phyloP scores from a whole-genome alignment of 2,888 invertebrate species.

The Lithosia quadra region DNA sequence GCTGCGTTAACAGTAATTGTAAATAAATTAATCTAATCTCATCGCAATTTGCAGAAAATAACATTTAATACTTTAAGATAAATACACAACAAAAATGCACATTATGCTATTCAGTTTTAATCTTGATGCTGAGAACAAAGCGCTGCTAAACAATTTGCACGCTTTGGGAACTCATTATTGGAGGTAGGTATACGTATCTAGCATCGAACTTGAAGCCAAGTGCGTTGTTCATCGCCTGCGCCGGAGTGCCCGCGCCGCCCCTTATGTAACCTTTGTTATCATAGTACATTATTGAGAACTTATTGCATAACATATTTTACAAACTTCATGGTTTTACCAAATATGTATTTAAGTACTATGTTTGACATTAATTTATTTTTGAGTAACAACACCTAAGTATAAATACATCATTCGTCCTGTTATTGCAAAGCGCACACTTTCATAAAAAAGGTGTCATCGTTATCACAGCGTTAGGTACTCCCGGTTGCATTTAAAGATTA shows the following conservation, averaged over 20 bases:
- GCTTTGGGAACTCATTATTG: slow-evolving; percentile 64
- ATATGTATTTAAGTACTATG: slow-evolving; percentile 18
- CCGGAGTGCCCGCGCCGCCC: slow-evolving; percentile 8
- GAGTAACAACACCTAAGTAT: neutral
- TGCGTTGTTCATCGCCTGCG: slow-evolving; percentile 34
- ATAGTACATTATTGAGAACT: slow-evolving; percentile 34
- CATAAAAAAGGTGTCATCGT: neutral
- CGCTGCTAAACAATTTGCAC: slow-evolving; percentile 60
- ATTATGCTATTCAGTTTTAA: slow-evolving; percentile 62
- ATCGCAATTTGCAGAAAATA: slow-evolving; percentile 51
- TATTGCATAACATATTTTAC: slow-evolving; percentile 40
- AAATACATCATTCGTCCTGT: slow-evolving; percentile 21
- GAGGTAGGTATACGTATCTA: slow-evolving; percentile 48
- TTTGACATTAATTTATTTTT: neutral
- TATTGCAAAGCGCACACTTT: too few relatives aligned
- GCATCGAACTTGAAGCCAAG: slow-evolving; percentile 57
- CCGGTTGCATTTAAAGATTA: neutral
- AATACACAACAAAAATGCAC: slow-evolving; percentile 58
- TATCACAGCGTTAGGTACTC: neutral
- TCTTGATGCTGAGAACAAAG: slow-evolving; percentile 67
- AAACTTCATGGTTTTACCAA: slow-evolving; percentile 21
- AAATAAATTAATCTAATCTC: slow-evolving; percentile 53
- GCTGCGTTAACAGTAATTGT: slow-evolving; percentile 49
- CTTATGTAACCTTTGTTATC: slow-evolving; percentile 58
- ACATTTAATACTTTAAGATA: slow-evolving; percentile 48